A percentile compares a stretch with the other conserved stretches of the same genome.
These are phyloP conservation scores for Pogona vitticeps DNA, from an alignment of 2,113 vertebrate genomes.

Conservation along the genomic window DNA sequence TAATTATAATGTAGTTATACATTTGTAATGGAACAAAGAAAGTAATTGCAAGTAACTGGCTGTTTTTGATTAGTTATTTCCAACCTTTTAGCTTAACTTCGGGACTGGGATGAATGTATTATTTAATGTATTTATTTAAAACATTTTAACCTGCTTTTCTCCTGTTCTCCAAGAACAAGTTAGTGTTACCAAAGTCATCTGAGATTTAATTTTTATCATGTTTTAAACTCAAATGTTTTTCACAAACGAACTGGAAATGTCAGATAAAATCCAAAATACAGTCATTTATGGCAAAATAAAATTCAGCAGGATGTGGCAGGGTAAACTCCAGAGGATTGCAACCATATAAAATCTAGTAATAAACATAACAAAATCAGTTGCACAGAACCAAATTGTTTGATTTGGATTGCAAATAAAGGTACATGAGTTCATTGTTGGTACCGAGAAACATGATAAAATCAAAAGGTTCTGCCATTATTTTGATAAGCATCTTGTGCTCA, in stretches of 20 bases:
- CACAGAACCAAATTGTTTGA: neutral
- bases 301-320: neutral
- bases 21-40: too few species aligned
- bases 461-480: neutral
- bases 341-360: neutral
- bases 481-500: too few species aligned
- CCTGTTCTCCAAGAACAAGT: too few species aligned
- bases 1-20: too few species aligned
- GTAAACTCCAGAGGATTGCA: too few species aligned
- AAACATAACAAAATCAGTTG: neutral
- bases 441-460: neutral
- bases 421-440: neutral
- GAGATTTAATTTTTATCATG: neutral
- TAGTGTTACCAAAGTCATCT: neutral
- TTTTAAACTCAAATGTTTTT: neutral
- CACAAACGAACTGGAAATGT: neutral
- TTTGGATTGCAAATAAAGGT: neutral
- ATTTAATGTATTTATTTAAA: too few species aligned
- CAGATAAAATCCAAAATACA: neutral
- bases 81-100: neutral
- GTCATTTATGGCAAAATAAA: neutral
- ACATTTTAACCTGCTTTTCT: too few species aligned
- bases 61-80: too few species aligned
- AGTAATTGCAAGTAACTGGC: too few species aligned
- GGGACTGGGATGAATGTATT: too few species aligned